These are phyloP conservation scores for Phocides pigmalion DNA, from an alignment of 1,140 invertebrate species.

Conservation along the genomic window DNA sequence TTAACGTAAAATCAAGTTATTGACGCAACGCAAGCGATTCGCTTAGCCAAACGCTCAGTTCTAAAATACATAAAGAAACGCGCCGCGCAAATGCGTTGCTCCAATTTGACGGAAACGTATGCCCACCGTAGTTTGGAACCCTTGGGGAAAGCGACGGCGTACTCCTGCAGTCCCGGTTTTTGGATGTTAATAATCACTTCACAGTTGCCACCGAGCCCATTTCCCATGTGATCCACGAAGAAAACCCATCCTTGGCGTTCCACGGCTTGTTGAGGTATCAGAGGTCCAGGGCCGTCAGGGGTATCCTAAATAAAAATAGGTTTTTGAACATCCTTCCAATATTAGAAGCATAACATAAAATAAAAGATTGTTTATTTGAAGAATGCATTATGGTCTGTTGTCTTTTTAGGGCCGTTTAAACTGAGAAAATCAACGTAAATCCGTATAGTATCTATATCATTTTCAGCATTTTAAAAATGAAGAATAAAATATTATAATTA, in stretches of 20 bases:
- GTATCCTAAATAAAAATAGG: constrained; percentile 40
- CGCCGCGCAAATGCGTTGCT: constrained; percentile 10
- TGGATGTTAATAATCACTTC: constrained; percentile 51
- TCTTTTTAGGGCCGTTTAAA: too few species aligned
- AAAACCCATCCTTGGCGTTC: constrained; percentile 49
- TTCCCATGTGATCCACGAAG: constrained; percentile 35
- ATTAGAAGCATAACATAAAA: too few species aligned
- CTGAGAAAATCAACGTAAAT: too few species aligned
- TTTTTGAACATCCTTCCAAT: not conserved
- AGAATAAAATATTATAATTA: too few species aligned
- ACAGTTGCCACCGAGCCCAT: constrained; percentile 34
- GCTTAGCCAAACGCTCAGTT: constrained; percentile 12
- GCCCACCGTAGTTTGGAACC: constrained; percentile 66
- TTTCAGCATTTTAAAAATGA: too few species aligned
- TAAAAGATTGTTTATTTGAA: too few species aligned
- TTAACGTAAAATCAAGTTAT: constrained; percentile 2
- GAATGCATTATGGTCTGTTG: too few species aligned
- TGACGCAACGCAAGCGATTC: constrained; percentile 3
- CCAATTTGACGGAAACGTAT: constrained; percentile 6
- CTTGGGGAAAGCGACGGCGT: constrained; percentile 68
- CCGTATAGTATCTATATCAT: too few species aligned
- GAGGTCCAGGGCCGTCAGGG: constrained; percentile 32
- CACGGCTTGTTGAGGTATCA: constrained; percentile 30
- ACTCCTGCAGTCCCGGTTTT: constrained; percentile 59
- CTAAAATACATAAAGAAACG: not conserved